These are phyloP conservation scores for Sandelia bainsii DNA, from an alignment of 2,797 vertebrate genomes.

Conservation along the genomic window DNA sequence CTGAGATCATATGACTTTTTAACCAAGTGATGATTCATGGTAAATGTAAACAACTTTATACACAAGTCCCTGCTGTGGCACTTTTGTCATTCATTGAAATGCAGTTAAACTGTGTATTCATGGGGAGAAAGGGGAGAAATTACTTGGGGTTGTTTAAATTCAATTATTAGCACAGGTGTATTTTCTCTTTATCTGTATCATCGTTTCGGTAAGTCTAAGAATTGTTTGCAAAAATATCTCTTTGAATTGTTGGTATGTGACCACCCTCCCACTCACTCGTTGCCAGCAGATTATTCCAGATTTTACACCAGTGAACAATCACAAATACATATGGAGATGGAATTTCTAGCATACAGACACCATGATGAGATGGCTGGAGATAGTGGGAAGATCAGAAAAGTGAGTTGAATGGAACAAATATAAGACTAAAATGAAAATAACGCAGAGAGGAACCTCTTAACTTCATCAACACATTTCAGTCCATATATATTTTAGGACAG, in stretches of 20 bases:
- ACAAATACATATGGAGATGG: conserved; percentile 57
- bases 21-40: conserved; percentile 1
- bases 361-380: conserved; percentile 44
- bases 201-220: not conserved
- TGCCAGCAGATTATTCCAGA: conserved; percentile 35
- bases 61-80: conserved; percentile 33
- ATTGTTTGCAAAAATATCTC: conserved; percentile 11
- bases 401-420: conserved; percentile 33
- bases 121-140: not conserved
- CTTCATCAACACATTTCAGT: conserved; percentile 11
- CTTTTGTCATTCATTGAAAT: conserved; percentile 11
- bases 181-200: not conserved
- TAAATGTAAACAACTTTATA: conserved; percentile 36
- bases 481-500: conserved; percentile 25
- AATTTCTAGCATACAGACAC: conserved; percentile 47
- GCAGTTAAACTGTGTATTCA: not conserved
- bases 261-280: conserved; percentile 1
- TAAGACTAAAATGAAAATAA: conserved; percentile 32
- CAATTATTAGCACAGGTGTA: not conserved
- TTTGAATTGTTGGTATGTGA: not conserved
- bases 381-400: conserved; percentile 39
- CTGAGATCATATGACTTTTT: not conserved
- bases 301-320: conserved; percentile 45
- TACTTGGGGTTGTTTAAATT: not conserved
- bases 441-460: conserved; percentile 26